These are phyloP conservation scores for Pangasius macronema DNA, from an alignment of 2,797 vertebrate genomes.

Conservation along the genomic window DNA sequence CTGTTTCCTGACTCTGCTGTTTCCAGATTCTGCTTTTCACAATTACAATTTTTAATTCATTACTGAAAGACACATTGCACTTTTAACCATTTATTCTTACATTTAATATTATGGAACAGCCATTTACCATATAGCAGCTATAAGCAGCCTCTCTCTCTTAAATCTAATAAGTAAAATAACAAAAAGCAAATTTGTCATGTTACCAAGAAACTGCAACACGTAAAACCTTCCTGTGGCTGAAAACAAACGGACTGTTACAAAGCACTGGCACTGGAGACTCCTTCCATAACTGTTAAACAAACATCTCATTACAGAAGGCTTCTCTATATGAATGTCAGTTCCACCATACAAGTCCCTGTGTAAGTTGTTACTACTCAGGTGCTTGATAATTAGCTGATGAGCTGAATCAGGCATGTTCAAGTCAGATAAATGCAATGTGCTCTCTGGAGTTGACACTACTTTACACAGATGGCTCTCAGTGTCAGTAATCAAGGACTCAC, in stretches of 20 bases:
- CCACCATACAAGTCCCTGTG: neutral
- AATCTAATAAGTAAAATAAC: too few relatives aligned
- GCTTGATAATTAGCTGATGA: constrained; percentile 3
- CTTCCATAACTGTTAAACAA: neutral
- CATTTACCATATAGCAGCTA: neutral
- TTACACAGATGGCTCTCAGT: neutral
- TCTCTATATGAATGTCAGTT: neutral
- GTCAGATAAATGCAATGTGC: neutral
- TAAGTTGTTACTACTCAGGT: neutral
- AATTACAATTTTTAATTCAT: neutral
- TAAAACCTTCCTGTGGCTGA: neutral
- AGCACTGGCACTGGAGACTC: neutral
- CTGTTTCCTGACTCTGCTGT: neutral
- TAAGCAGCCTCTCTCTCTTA: neutral
- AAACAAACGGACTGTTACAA: neutral
- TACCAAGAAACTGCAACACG: neutral
- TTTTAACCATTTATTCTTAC: neutral
- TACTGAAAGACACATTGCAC: neutral
- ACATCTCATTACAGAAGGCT: neutral
- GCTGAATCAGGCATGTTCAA: neutral
- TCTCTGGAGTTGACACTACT: neutral
- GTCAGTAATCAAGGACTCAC: neutral
- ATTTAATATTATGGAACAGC: neutral
- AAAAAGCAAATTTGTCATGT: neutral
- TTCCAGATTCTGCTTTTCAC: neutral